These are phyloP conservation scores for Hyposoter dolosus DNA, from an alignment of 2,888 invertebrate genomes.

Conservation along the genomic window DNA sequence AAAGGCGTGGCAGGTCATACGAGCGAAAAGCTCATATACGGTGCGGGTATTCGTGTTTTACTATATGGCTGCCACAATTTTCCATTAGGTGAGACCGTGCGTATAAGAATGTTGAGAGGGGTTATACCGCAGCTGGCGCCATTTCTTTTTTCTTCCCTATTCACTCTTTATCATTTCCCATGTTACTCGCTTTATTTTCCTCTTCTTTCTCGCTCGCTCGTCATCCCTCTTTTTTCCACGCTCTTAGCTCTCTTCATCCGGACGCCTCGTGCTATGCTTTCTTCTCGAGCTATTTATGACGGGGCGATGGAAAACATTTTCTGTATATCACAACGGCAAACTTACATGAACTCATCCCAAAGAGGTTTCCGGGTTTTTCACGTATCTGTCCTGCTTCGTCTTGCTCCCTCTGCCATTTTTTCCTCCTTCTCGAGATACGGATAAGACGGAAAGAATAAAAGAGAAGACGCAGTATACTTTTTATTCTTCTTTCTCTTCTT, in stretches of 20 bases:
- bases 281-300: conserved; percentile 79
- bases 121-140: conserved; percentile 64
- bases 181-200: conserved; percentile 1
- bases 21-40: conserved; percentile 56
- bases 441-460: conserved; percentile 35
- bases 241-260: conserved; percentile 18
- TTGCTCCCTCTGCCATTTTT: background rate
- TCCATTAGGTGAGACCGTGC: conserved; percentile 78
- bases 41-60: conserved; percentile 64
- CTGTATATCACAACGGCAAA: conserved; percentile 78
- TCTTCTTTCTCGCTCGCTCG: conserved; percentile 7
- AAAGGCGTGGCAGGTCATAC: conserved; percentile 47
- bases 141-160: conserved; percentile 58
- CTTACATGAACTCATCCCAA: conserved; percentile 75
- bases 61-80: conserved; percentile 76
- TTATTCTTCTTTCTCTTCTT: conserved; percentile 31
- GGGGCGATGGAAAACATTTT: conserved; percentile 79
- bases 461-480: conserved; percentile 45
- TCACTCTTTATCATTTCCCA: conserved; percentile 32
- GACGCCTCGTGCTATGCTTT: conserved; percentile 54
- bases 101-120: conserved; percentile 66
- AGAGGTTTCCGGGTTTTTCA: conserved; percentile 62
- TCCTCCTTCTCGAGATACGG: conserved; percentile 37
- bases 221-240: conserved; percentile 27
- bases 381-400: conserved; percentile 16